A percentile compares a stretch with the other conserved stretches of the same genome.
Evolutionary conservation across 2,113 vertebrate species (phyloP).

Genomic region (Balaenoptera acutorostrata): DNA sequence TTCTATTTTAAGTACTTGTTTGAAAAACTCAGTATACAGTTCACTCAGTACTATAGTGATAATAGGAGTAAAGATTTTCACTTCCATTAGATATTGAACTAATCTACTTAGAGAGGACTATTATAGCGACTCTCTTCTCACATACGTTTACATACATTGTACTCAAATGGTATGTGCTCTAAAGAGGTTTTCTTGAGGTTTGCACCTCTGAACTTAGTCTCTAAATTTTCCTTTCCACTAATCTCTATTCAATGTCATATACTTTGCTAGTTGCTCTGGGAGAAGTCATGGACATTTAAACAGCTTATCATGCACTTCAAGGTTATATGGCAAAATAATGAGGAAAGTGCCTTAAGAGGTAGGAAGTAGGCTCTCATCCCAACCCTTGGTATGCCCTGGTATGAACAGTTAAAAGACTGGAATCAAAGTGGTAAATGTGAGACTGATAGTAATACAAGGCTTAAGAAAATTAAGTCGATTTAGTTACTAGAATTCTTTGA

Average conservation of each 20-base stretch:
- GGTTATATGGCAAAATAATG: constrained; percentile 65
- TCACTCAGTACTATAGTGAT: constrained; percentile 67
- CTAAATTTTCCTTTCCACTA: constrained; percentile 49
- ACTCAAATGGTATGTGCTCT: constrained; percentile 60
- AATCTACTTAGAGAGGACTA: constrained; percentile 71
- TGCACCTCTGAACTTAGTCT: constrained; percentile 61
- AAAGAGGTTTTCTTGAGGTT: constrained; percentile 58
- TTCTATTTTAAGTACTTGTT: constrained; percentile 75
- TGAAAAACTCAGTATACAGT: constrained; percentile 69
- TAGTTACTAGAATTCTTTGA: constrained; percentile 52
- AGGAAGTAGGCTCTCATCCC: constrained; percentile 71
- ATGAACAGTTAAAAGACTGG: constrained; percentile 69
- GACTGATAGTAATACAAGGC: constrained; percentile 47
- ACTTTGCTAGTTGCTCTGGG: constrained; percentile 58
- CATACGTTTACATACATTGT: constrained; percentile 50
- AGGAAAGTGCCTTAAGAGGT: constrained; percentile 73
- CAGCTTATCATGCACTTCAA: constrained; percentile 60
- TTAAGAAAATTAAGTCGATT: constrained; percentile 63
- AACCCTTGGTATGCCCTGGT: constrained; percentile 66
- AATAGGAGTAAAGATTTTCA: constrained; percentile 71
- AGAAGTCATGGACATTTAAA: constrained; percentile 65
- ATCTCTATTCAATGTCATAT: constrained; percentile 54
- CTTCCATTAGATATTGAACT: constrained; percentile 67
- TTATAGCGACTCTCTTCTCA: constrained; percentile 68
- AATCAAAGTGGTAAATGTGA: constrained; percentile 70